Evolutionary conservation across 2,113 vertebrate species (phyloP).

Genomic region (Budorcas taxicolor): DNA sequence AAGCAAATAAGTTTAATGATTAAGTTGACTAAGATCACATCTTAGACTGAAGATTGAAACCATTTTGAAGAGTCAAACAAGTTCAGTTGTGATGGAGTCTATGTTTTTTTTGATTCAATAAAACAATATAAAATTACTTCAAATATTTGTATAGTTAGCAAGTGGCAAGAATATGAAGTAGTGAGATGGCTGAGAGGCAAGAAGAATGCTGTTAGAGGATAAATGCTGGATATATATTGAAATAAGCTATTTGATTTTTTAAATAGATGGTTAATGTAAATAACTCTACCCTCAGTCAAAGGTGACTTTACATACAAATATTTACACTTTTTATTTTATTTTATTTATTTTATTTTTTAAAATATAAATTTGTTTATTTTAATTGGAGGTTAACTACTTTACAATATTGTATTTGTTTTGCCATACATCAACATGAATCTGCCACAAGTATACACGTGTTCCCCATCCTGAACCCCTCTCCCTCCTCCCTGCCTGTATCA

Average conservation of each 20-base stretch:
- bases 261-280: neutral
- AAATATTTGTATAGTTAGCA: neutral
- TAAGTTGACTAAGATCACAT: neutral
- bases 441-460: too few relatives aligned
- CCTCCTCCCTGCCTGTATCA: too few relatives aligned
- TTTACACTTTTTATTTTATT: neutral
- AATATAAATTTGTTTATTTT: too few relatives aligned
- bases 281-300: neutral
- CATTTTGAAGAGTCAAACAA: neutral
- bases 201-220: neutral
- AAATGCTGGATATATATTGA: neutral
- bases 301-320: neutral
- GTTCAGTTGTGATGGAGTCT: neutral
- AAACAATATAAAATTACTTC: neutral
- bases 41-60: neutral
- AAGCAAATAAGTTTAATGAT: neutral
- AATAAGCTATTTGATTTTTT: neutral
- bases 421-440: too few relatives aligned
- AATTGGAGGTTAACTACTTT: too few relatives aligned
- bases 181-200: neutral
- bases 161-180: neutral
- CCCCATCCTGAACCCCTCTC: too few relatives aligned
- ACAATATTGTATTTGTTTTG: too few relatives aligned
- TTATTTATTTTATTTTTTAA: too few relatives aligned
- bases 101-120: neutral